Conservation (phyloP, 2,888 invertebrate species). For the Thecocarcelia acutangulata region DNA sequence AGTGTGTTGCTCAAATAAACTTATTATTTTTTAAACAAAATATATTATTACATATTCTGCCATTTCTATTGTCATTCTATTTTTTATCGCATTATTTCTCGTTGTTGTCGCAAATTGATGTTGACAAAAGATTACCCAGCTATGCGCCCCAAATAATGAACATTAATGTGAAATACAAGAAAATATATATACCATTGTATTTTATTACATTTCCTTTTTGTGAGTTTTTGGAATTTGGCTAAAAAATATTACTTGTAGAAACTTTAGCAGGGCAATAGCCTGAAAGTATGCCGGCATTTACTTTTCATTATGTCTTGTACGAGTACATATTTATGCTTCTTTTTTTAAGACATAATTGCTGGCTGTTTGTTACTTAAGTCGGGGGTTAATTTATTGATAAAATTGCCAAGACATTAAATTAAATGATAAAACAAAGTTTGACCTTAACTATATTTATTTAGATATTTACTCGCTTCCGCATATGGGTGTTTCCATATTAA, state of each 20-base stretch:
- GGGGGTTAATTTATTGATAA: constrained; percentile 52
- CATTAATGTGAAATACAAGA: constrained; percentile 46
- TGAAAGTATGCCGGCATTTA: constrained; percentile 33
- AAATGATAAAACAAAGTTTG: constrained; percentile 52
- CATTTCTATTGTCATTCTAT: background rate
- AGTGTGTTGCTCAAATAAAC: constrained; percentile 1
- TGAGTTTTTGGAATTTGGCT: background rate
- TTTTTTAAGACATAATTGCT: background rate
- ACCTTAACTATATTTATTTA: constrained; percentile 54
- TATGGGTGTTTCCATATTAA: too few relatives aligned
- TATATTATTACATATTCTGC: background rate
- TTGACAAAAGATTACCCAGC: constrained; percentile 78
- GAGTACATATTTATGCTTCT: constrained; percentile 2
- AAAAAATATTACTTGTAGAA: constrained; percentile 17
- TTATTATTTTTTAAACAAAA: constrained; percentile 10
- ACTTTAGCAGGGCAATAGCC: constrained; percentile 12
- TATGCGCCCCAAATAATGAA: constrained; percentile 63
- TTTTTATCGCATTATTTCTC: constrained; percentile 31
- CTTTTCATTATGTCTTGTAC: constrained; percentile 13
- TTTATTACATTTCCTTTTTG: constrained; percentile 27
- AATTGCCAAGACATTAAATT: constrained; percentile 55
- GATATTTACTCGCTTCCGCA: constrained; percentile 9
- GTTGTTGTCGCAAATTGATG: constrained; percentile 75
- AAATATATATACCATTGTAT: constrained; percentile 25
- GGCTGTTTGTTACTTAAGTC: constrained; percentile 1